These are phyloP conservation scores for Ancistrus triradiatus DNA, from an alignment of 2,113 vertebrate species.

Conservation along the genomic window DNA sequence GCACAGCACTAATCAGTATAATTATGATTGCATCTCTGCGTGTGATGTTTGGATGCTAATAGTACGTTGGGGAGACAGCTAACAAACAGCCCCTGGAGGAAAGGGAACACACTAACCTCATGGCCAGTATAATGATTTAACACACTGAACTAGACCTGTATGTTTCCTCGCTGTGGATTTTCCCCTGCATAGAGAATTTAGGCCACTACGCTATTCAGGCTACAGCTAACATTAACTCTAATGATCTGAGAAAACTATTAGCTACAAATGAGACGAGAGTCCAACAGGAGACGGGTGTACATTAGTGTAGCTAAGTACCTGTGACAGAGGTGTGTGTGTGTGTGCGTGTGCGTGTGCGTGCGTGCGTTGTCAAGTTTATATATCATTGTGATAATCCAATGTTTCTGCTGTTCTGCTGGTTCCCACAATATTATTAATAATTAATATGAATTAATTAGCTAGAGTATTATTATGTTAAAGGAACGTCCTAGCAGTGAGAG, in stretches of 20 bases:
- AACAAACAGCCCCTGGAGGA: not conserved
- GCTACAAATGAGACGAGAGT: not conserved
- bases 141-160: not conserved
- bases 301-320: constrained; percentile 36
- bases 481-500: too few relatives aligned
- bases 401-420: too few relatives aligned
- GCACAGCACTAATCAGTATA: constrained; percentile 22
- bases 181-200: not conserved
- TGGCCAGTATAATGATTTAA: not conserved
- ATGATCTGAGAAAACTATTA: constrained; percentile 39
- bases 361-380: too few relatives aligned
- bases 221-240: constrained; percentile 18
- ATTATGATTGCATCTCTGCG: constrained; percentile 18
- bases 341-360: too few relatives aligned
- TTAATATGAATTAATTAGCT: too few relatives aligned
- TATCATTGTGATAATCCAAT: too few relatives aligned
- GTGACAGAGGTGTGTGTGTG: constrained; percentile 29
- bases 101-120: not conserved
- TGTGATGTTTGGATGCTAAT: constrained; percentile 27
- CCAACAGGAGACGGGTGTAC: constrained; percentile 19
- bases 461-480: too few relatives aligned
- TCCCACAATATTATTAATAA: too few relatives aligned
- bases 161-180: constrained; percentile 6
- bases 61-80: not conserved
- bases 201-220: not conserved